These are phyloP conservation scores for Ateles fusciceps DNA, from an alignment of 2,797 vertebrate genomes.

Conservation along the genomic window DNA sequence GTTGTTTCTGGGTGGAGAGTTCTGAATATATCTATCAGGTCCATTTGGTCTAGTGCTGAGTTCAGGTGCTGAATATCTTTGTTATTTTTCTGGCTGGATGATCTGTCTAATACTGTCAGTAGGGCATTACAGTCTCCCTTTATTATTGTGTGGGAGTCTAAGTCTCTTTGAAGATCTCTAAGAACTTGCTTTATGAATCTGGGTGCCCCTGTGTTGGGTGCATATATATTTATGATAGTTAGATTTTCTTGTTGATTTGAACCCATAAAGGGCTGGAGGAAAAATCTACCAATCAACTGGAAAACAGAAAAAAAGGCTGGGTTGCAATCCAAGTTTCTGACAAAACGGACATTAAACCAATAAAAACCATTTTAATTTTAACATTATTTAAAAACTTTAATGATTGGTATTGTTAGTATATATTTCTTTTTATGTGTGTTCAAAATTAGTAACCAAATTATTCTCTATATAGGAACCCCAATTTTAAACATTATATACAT, in stretches of 20 bases:
- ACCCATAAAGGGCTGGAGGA: neutral
- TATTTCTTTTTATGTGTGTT: neutral
- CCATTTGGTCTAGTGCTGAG: neutral
- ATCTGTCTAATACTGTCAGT: neutral
- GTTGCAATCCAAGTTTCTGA: neutral
- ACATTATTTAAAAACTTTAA: neutral
- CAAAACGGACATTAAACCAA: neutral
- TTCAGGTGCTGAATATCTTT: neutral
- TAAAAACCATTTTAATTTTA: neutral
- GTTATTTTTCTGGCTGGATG: neutral
- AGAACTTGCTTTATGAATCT: neutral
- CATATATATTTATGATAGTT: neutral
- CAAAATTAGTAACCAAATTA: neutral
- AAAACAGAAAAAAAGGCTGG: neutral
- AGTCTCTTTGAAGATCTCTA: no score
- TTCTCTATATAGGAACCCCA: neutral
- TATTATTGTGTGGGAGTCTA: no score
- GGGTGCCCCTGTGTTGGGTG: neutral
- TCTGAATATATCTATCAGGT: neutral
- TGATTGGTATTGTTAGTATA: neutral
- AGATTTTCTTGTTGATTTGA: neutral
- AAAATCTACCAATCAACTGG: neutral
- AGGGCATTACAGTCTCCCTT: neutral
- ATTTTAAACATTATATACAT: neutral
- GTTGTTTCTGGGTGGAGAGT: neutral